A percentile compares a stretch with the other conserved stretches of the same genome.
phyloP scores from a whole-genome alignment of 2,888 invertebrate genomes.

The Venustoraphidia nigricollis region DNA sequence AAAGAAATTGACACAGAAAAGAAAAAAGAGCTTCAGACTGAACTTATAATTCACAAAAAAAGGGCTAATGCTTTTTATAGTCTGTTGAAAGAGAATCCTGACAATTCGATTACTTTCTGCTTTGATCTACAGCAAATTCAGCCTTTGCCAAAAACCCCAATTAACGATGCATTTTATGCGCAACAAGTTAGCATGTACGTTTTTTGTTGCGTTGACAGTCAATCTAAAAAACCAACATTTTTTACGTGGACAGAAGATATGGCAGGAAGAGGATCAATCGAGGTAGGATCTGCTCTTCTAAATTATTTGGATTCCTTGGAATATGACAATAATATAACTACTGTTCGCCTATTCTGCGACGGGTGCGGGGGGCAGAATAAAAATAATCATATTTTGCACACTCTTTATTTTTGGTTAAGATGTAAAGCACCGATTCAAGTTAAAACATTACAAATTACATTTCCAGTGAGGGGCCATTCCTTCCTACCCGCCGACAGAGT shows the following conservation, averaged over 20 bases:
- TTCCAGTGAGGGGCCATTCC: too few relatives aligned
- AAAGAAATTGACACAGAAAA: constrained; percentile 9
- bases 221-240: constrained; percentile 12
- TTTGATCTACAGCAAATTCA: too few relatives aligned
- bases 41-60: constrained; percentile 13
- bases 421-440: too few relatives aligned
- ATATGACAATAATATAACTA: constrained; percentile 7
- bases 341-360: constrained; percentile 14
- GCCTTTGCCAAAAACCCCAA: constrained; percentile 15
- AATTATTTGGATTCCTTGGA: constrained; percentile 9
- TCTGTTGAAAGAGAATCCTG: constrained; percentile 9
- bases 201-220: constrained; percentile 13
- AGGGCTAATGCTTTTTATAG: constrained; percentile 13
- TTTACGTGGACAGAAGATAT: constrained; percentile 13
- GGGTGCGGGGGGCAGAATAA: too few relatives aligned
- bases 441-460: too few relatives aligned
- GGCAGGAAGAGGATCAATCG: constrained; percentile 12
- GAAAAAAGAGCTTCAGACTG: constrained; percentile 10
- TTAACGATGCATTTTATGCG: constrained; percentile 15
- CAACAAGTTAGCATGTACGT: constrained; percentile 14
- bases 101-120: too few relatives aligned
- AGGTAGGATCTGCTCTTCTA: constrained; percentile 14
- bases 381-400: too few relatives aligned
- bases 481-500: too few relatives aligned
- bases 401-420: too few relatives aligned